These are phyloP conservation scores for Slavum lentiscoides DNA, from an alignment of 2,888 invertebrate genomes.

Conservation along the genomic window DNA sequence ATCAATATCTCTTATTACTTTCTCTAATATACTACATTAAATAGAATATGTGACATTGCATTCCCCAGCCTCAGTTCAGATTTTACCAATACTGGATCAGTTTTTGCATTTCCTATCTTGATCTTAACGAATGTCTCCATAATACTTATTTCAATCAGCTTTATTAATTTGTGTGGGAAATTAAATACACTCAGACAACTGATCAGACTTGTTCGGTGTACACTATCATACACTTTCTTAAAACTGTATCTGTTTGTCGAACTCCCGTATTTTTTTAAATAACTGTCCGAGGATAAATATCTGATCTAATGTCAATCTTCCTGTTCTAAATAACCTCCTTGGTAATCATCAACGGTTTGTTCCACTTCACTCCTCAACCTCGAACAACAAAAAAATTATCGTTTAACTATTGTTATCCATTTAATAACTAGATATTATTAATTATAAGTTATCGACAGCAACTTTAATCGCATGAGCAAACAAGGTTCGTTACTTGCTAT, in stretches of 20 bases:
- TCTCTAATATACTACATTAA: no score
- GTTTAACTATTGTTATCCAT: no score
- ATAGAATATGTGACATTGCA: no score
- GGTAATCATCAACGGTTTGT: background rate
- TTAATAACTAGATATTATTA: no score
- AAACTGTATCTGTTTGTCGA: background rate
- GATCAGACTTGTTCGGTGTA: no score
- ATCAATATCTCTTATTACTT: no score
- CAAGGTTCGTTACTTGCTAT: no score
- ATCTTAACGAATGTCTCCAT: background rate
- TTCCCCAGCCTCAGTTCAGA: background rate
- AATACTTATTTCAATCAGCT: background rate
- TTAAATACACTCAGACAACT: background rate
- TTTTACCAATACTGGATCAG: background rate
- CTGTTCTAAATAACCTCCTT: background rate
- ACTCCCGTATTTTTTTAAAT: background rate
- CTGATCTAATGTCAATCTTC: background rate
- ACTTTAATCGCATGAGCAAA: no score
- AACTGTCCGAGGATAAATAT: conserved; percentile 5
- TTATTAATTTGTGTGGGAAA: background rate
- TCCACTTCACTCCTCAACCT: background rate
- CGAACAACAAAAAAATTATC: no score
- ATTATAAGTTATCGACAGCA: no score
- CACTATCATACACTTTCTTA: no score
- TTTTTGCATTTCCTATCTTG: background rate